phyloP scores from a whole-genome alignment of 2,888 invertebrate species.

The Diloba caeruleocephala region DNA sequence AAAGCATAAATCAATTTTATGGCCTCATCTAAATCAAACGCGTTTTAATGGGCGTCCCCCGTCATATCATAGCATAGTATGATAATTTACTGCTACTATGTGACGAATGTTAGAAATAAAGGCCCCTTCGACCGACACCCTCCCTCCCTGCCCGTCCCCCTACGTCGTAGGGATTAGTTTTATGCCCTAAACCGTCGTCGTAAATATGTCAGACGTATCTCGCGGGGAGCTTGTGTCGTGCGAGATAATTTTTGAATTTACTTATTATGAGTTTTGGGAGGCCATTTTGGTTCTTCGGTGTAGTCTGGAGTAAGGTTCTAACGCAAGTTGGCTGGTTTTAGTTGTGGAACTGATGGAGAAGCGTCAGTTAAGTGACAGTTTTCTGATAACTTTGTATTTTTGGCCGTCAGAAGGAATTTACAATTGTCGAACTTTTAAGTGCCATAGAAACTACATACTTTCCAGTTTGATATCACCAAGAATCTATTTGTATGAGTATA shows the following conservation, averaged over 20 bases:
- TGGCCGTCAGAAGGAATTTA: too few relatives aligned
- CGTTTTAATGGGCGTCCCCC: constrained; percentile 90
- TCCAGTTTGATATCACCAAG: too few relatives aligned
- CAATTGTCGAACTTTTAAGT: too few relatives aligned
- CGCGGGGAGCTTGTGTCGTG: constrained; percentile 69
- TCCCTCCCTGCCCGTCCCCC: constrained; percentile 56
- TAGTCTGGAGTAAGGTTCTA: constrained; percentile 6
- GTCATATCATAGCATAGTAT: constrained; percentile 90
- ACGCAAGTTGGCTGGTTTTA: too few relatives aligned
- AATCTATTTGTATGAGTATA: too few relatives aligned
- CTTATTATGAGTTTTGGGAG: constrained; percentile 62
- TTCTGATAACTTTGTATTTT: too few relatives aligned
- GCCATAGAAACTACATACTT: too few relatives aligned
- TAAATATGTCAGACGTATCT: constrained; percentile 88
- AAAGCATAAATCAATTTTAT: constrained; percentile 90
- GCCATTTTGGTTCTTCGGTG: constrained; percentile 27
- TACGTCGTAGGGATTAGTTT: constrained; percentile 83
- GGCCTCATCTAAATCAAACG: constrained; percentile 90
- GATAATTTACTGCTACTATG: constrained; percentile 90
- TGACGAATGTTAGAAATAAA: constrained; percentile 90
- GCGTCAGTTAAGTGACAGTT: too few relatives aligned
- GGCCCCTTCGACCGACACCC: constrained; percentile 74
- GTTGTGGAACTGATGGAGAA: too few relatives aligned
- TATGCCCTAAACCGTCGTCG: constrained; percentile 85
- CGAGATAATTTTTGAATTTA: constrained; percentile 87